A percentile compares a stretch with the other conserved stretches of the same genome.
Evolutionary conservation across 2,113 vertebrate genomes (phyloP).

Genomic region (Pelobates fuscus): DNA sequence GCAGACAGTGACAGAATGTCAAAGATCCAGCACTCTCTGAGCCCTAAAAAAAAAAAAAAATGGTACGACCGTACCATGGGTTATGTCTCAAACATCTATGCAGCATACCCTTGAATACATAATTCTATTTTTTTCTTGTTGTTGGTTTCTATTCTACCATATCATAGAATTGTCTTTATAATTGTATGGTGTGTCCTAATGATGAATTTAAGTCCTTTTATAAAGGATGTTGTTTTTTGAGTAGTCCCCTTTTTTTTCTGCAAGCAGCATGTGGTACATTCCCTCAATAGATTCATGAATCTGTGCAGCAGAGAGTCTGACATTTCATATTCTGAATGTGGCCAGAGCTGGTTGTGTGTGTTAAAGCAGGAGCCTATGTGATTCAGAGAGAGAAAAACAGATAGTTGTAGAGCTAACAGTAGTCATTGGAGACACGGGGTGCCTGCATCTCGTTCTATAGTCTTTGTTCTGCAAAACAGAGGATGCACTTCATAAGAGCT

Average conservation of each 20-base stretch:
- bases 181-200: too few species aligned
- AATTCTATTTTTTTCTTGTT: too few species aligned
- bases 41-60: background rate
- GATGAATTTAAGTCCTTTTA: too few species aligned
- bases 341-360: constrained; percentile 57
- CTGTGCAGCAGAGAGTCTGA: constrained; percentile 65
- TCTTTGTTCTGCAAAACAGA: constrained; percentile 68
- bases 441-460: constrained; percentile 51
- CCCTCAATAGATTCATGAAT: constrained; percentile 64
- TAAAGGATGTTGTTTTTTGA: background rate
- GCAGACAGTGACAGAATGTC: background rate
- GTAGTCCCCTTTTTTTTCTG: constrained; percentile 58
- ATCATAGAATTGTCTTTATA: too few species aligned
- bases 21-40: background rate
- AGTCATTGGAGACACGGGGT: constrained; percentile 60
- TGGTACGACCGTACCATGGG: too few species aligned
- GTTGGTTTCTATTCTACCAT: background rate
- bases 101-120: too few species aligned
- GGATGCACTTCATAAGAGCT: constrained; percentile 67
- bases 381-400: constrained; percentile 56
- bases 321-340: constrained; percentile 65
- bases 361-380: constrained; percentile 55
- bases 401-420: constrained; percentile 54
- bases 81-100: too few species aligned
- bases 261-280: constrained; percentile 72